A percentile compares a stretch with the other conserved stretches of the same genome.
These are phyloP conservation scores for Ctenoplectra terminalis DNA, from an alignment of 1,140 invertebrate species.

Conservation along the genomic window DNA sequence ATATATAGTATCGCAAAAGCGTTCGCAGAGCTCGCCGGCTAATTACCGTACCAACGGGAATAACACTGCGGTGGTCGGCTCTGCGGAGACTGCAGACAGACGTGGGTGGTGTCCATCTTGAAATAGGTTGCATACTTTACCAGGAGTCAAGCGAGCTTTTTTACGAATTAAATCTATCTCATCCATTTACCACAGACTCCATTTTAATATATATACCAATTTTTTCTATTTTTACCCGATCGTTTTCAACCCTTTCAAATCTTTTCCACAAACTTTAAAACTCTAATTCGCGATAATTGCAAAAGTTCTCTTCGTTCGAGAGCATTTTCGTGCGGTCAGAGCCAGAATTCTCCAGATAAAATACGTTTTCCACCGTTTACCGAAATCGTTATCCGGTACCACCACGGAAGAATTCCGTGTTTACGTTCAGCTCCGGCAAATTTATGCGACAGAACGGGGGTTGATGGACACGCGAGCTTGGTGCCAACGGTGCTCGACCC, in stretches of 20 bases:
- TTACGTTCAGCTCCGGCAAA: slow-evolving; percentile 3
- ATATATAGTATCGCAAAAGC: not conserved
- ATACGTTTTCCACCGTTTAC: not conserved
- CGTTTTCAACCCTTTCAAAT: no score
- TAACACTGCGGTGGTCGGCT: slow-evolving; percentile 54
- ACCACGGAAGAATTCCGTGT: slow-evolving; percentile 15
- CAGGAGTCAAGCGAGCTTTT: slow-evolving; percentile 7
- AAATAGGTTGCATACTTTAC: slow-evolving; percentile 44
- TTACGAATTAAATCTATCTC: slow-evolving; percentile 14
- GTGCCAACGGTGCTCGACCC: not conserved
- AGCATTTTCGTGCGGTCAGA: no score
- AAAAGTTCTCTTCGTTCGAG: no score
- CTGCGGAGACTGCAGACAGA: slow-evolving; percentile 55
- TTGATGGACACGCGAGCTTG: slow-evolving; percentile 1
- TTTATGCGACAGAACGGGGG: slow-evolving; percentile 14
- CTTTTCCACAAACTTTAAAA: no score
- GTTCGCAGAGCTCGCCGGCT: not conserved
- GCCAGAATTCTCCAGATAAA: not conserved
- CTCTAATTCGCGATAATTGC: no score
- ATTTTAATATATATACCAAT: not conserved
- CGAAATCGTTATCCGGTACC: no score
- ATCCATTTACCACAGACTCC: not conserved
- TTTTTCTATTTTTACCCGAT: no score
- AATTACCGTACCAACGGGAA: slow-evolving; percentile 39
- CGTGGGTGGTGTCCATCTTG: slow-evolving; percentile 54